These are phyloP conservation scores for Tanytarsus gracilentus DNA, from an alignment of 2,888 invertebrate species.

Conservation along the genomic window DNA sequence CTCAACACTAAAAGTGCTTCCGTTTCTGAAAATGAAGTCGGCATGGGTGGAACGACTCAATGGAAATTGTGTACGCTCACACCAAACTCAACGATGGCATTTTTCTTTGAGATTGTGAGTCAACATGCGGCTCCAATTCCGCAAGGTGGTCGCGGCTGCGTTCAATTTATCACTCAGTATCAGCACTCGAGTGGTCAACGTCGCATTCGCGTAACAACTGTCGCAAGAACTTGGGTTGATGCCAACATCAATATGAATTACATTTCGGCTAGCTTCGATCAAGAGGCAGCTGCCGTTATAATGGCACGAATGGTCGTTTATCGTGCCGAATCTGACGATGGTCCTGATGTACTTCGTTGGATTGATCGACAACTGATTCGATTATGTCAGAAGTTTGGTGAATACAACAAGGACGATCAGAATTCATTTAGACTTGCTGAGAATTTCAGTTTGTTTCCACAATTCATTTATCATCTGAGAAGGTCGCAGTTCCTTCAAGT, in stretches of 20 bases:
- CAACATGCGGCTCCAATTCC: conserved; percentile 91
- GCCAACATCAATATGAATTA: conserved; percentile 81
- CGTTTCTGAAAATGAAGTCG: conserved; percentile 95
- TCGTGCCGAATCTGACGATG: conserved; percentile 89
- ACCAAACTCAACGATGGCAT: conserved; percentile 83
- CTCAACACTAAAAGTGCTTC: conserved; percentile 82
- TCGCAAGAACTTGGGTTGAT: conserved; percentile 98
- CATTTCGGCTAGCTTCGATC: conserved; percentile 92
- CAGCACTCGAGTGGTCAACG: conserved; percentile 94
- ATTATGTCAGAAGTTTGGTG: conserved; percentile 99
- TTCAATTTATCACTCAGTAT: conserved; percentile 97
- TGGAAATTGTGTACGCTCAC: conserved; percentile 97
- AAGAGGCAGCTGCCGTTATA: conserved; percentile 94
- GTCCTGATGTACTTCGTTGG: conserved; percentile 97
- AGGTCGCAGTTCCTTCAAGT: conserved; percentile 98
- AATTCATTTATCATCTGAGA: conserved; percentile 98
- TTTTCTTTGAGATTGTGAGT: conserved; percentile 95
- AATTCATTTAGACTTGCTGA: conserved; percentile 91
- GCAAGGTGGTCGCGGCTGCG: conserved; percentile 91
- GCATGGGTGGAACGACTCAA: conserved; percentile 93
- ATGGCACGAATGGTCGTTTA: conserved; percentile 96
- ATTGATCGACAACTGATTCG: conserved; percentile 95
- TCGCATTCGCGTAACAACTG: conserved; percentile 90
- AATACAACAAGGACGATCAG: conserved; percentile 95
- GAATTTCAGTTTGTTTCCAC: conserved; percentile 96